Evolutionary conservation across 2,888 invertebrate species (phyloP).

Genomic region (Malthinus seriepunctatus): DNA sequence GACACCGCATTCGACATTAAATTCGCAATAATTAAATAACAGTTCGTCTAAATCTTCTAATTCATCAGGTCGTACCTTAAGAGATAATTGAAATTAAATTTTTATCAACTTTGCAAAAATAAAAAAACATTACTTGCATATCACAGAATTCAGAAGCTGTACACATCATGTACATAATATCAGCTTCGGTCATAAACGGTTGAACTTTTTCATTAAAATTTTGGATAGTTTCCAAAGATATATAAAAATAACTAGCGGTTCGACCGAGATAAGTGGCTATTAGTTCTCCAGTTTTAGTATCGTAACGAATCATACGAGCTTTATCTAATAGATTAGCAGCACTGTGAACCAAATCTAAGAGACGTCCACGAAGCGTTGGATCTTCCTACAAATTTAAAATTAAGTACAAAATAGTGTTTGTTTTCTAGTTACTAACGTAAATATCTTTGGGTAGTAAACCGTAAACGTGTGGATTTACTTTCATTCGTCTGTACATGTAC

Average conservation of each 20-base stretch:
- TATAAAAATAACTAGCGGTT: conserved; percentile 97
- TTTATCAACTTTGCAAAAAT: conserved; percentile 1
- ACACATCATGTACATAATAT: conserved; percentile 89
- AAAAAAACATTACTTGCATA: conserved; percentile 63
- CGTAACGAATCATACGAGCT: conserved; percentile 93
- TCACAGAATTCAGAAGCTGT: conserved; percentile 94
- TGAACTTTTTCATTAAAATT: conserved; percentile 84
- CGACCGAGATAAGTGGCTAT: conserved; percentile 87
- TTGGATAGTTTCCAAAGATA: conserved; percentile 94
- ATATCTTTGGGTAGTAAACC: conserved; percentile 55
- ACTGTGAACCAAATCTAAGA: conserved; percentile 75
- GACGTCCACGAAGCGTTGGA: conserved; percentile 74
- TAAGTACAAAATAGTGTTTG: conserved; percentile 2
- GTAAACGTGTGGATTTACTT: conserved; percentile 84
- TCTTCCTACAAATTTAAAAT: conserved; percentile 61
- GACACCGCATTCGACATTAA: conserved; percentile 78
- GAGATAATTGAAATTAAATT: conserved; percentile 23
- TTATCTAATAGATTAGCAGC: conserved; percentile 88
- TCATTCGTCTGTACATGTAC: conserved; percentile 92
- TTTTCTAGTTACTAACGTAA: conserved; percentile 10
- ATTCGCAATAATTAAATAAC: conserved; percentile 72
- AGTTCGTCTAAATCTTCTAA: conserved; percentile 85
- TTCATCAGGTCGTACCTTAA: conserved; percentile 92
- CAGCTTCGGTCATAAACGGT: conserved; percentile 81
- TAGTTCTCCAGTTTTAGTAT: conserved; percentile 80